Percentiles rank a stretch among this genome's conserved stretches.
These are phyloP conservation scores for Ceratosolen solmsi DNA, from an alignment of 1,140 invertebrate genomes.

Conservation along the genomic window DNA sequence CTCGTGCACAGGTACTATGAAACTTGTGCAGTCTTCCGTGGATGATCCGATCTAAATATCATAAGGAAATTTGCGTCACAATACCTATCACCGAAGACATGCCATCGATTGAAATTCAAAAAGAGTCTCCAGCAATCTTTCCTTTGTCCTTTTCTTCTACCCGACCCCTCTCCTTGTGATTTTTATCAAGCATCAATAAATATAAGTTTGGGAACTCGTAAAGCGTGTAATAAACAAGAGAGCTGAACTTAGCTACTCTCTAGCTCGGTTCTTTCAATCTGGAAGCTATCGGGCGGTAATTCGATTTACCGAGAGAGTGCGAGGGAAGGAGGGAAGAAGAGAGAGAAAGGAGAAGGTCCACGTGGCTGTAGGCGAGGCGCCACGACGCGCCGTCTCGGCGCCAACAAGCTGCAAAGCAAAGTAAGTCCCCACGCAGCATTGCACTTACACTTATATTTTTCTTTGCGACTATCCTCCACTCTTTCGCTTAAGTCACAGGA, in stretches of 20 bases:
- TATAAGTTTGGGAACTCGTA: constrained; percentile 21
- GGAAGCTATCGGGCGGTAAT: constrained; percentile 16
- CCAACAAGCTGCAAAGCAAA: constrained; percentile 13
- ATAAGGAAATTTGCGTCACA: no score
- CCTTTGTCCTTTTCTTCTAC: background rate
- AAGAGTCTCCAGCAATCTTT: background rate
- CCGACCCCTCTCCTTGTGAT: background rate
- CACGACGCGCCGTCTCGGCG: constrained; percentile 48
- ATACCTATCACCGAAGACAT: background rate
- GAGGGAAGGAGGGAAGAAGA: background rate
- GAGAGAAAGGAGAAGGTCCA: constrained; percentile 20
- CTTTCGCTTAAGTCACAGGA: no score
- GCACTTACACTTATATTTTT: background rate
- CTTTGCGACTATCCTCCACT: background rate
- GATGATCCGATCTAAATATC: no score
- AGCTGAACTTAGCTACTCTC: constrained; percentile 34
- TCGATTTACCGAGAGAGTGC: constrained; percentile 19
- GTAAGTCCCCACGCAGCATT: background rate
- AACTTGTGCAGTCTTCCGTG: no score
- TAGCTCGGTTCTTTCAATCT: background rate
- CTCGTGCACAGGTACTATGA: no score
- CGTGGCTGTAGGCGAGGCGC: constrained; percentile 36
- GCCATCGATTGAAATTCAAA: background rate
- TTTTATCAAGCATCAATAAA: constrained; percentile 39
- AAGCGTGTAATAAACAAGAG: constrained; percentile 42